Base-by-base conservation (phyloP, 2,888 invertebrate species). In the Bugula neritina region DNA sequence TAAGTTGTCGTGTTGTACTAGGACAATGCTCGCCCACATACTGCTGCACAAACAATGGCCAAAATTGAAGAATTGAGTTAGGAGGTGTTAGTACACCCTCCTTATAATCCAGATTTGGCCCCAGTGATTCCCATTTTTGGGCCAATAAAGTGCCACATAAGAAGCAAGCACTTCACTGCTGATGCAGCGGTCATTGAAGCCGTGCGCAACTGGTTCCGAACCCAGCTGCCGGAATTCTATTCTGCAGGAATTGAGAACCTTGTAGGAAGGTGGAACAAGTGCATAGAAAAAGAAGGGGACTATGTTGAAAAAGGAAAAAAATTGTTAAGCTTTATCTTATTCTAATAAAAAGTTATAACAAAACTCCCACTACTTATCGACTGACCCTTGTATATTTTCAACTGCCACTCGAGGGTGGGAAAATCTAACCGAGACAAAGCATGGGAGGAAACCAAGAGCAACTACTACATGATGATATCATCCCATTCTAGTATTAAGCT, bases 81-180 rank as follows among this genome's bases (percentile, higher is more conserved):
- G 57, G 57, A 57, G 57, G 57, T 5, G 23, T 57, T 57, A 57
- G 57, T 57, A 57, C 57, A 57, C 27, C 57, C 23, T 57, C 57
- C 5, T 57, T 27, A 57, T n/a, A 13, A 23, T 57, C 23, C 57
- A 43, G 43, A 43, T 43, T 17, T 43, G 10, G 43, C 43, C 5
- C 43, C 43, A 43, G 17, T 17, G 5, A 43, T 43, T 17, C 5
- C 43, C 43, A 10, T 43, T 43, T 43, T 43, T 5, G 43, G 5
- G 17, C 43, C 5, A 5, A 10, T 10, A 43, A 43, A 43, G 17
- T 10, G 43, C 43, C 43, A 43, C 43, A 43, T 17, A 17, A 43
- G 43, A 43, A 17, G 43, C 10, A 43, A 43, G 10, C 43, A 43
- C 17, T 43, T 43, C 43, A 43, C 5, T 17, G 17, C 43, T 43